Evolutionary conservation across 2,113 vertebrate species (phyloP).

Genomic region (Odocoileus virginianus): DNA sequence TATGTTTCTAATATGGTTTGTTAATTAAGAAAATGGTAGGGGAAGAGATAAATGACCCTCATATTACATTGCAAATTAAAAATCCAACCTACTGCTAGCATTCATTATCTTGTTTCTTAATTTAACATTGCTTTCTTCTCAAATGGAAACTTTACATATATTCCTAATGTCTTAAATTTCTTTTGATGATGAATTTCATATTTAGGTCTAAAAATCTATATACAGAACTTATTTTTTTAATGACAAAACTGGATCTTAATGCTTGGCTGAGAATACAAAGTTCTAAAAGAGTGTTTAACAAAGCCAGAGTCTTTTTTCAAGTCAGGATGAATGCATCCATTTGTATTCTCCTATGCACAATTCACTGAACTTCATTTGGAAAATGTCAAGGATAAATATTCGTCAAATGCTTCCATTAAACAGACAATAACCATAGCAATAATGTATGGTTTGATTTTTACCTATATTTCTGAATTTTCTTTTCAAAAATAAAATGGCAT

Average conservation of each 20-base stretch:
- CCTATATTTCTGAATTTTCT: background rate
- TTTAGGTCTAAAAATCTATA: slow-evolving; percentile 41
- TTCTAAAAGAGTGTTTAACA: slow-evolving; percentile 12
- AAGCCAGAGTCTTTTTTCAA: slow-evolving; percentile 58
- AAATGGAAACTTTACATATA: background rate
- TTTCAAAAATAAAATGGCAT: background rate
- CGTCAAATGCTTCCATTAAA: slow-evolving; percentile 72
- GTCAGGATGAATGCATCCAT: slow-evolving; percentile 53
- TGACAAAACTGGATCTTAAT: slow-evolving; percentile 17
- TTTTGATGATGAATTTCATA: slow-evolving; percentile 28
- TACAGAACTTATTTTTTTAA: slow-evolving; percentile 6
- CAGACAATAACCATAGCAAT: slow-evolving; percentile 66
- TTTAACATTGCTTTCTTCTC: background rate
- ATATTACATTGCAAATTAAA: slow-evolving; percentile 28
- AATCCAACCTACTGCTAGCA: background rate
- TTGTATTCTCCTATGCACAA: slow-evolving; percentile 72
- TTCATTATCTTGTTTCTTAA: slow-evolving; percentile 13
- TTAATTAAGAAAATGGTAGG: slow-evolving; percentile 36
- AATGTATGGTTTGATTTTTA: slow-evolving; percentile 40
- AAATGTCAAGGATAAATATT: slow-evolving; percentile 78
- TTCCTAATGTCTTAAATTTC: background rate
- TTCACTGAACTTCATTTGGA: slow-evolving; percentile 71
- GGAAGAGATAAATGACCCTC: background rate
- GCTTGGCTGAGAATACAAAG: background rate
- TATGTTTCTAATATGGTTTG: background rate